Percentiles rank a stretch among this genome's conserved stretches.
Conservation (phyloP, 2,888 invertebrate genomes). For the Drosophila leonis region DNA sequence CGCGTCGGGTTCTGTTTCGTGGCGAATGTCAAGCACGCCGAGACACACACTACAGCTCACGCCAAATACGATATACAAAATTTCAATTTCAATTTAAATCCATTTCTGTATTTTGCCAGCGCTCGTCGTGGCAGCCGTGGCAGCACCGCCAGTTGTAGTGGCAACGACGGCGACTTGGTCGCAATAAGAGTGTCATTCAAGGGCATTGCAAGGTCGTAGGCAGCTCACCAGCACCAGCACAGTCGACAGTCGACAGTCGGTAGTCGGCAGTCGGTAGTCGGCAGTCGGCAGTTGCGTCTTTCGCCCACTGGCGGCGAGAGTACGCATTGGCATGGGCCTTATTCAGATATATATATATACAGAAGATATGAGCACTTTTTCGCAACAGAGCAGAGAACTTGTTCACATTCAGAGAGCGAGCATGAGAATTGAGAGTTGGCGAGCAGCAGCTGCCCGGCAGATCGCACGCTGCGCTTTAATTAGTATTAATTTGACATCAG, state of each 20-base stretch:
- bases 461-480: slow-evolving; percentile 66
- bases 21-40: slow-evolving; percentile 22
- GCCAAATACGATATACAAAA: slow-evolving; percentile 36
- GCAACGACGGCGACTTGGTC: slow-evolving; percentile 74
- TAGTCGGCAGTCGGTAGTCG: slow-evolving; percentile 47
- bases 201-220: slow-evolving; percentile 85
- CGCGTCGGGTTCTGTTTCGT: slow-evolving; percentile 24
- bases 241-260: slow-evolving; percentile 50
- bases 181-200: slow-evolving; percentile 85
- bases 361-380: slow-evolving; percentile 58
- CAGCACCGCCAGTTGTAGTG: slow-evolving; percentile 74
- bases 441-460: slow-evolving; percentile 20
- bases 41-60: slow-evolving; percentile 28
- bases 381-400: slow-evolving; percentile 46
- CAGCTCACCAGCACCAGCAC: slow-evolving; percentile 53
- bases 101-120: slow-evolving; percentile 68
- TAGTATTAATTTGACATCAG: slow-evolving; percentile 56
- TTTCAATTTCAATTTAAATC: slow-evolving; percentile 62
- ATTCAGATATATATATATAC: slow-evolving; percentile 65
- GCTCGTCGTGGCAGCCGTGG: slow-evolving; percentile 73
- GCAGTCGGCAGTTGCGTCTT: slow-evolving; percentile 69
- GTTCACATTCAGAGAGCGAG: slow-evolving; percentile 16
- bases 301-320: slow-evolving; percentile 76
- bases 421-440: slow-evolving; percentile 7
- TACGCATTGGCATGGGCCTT: slow-evolving; percentile 53